Conservation (phyloP, 2,888 invertebrate species). For the Beris chalybata region DNA sequence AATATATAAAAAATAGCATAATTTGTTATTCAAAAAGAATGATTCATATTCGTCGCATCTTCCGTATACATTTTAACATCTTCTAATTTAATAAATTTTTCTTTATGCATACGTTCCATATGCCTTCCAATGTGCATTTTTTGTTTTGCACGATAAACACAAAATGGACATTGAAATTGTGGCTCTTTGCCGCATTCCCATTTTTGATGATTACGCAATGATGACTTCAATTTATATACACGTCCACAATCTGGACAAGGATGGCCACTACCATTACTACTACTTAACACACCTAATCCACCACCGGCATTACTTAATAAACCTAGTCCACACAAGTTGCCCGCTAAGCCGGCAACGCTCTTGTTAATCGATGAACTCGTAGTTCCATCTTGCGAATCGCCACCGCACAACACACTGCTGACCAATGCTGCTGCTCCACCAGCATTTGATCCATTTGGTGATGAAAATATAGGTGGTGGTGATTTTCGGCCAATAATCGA, state of each 20-base stretch:
- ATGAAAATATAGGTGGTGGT: constrained; percentile 41
- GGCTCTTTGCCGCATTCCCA: constrained; percentile 87
- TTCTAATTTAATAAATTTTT: constrained; percentile 59
- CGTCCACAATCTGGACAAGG: constrained; percentile 81
- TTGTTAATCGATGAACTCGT: constrained; percentile 20
- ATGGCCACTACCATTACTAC: constrained; percentile 62
- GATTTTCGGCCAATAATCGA: constrained; percentile 45
- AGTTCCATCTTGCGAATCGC: constrained; percentile 35
- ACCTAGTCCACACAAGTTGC: constrained; percentile 25
- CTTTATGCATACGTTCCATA: constrained; percentile 81
- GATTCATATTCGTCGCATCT: constrained; percentile 39
- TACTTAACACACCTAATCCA: constrained; percentile 42
- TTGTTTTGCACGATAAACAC: constrained; percentile 81
- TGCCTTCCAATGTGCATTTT: constrained; percentile 83
- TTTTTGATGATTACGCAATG: constrained; percentile 79
- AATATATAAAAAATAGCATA: constrained; percentile 1
- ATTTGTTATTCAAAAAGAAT: constrained; percentile 30
- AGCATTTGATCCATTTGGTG: constrained; percentile 38
- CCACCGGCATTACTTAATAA: constrained; percentile 36
- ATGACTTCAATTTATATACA: constrained; percentile 84
- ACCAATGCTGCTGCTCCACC: constrained; percentile 38
- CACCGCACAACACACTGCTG: constrained; percentile 45
- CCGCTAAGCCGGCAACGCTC: constrained; percentile 33
- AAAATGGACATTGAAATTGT: constrained; percentile 79
- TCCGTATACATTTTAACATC: constrained; percentile 48